phyloP scores from a whole-genome alignment of 2,113 vertebrate species.

The Andinoacara biseriatus region DNA sequence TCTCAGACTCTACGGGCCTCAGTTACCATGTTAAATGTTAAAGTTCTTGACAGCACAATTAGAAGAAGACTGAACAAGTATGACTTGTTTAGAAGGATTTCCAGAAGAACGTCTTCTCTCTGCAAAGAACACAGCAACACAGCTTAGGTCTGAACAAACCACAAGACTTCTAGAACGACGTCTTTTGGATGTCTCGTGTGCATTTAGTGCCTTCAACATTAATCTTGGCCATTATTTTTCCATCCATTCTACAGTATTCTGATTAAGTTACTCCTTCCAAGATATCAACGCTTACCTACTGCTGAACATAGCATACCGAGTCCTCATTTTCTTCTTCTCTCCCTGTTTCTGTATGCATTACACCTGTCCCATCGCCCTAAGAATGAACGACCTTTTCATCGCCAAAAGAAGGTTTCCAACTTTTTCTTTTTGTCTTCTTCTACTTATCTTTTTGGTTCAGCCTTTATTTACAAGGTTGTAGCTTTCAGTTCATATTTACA shows the following conservation, averaged over 20 bases:
- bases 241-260: slow-evolving; percentile 2
- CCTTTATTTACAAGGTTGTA: slow-evolving; percentile 9
- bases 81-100: too few relatives aligned
- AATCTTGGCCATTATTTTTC: slow-evolving; percentile 15
- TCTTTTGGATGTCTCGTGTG: slow-evolving; percentile 12
- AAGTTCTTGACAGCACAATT: too few relatives aligned
- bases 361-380: background rate
- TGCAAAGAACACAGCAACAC: background rate
- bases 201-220: slow-evolving; percentile 32
- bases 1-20: background rate
- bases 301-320: background rate
- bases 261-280: slow-evolving; percentile 12
- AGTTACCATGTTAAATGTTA: background rate
- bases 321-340: background rate
- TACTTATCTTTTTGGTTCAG: background rate
- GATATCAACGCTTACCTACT: slow-evolving; percentile 1
- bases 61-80: too few relatives aligned
- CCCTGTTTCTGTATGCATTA: background rate
- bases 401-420: background rate
- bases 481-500: slow-evolving; percentile 36
- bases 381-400: background rate
- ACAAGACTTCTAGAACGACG: background rate
- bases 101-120: rapidly evolving
- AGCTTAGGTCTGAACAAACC: background rate
- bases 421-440: background rate